Evolutionary conservation across 2,113 vertebrate genomes (phyloP), one percentile per base, ranked within the genome.

Genomic region (Chascanopsetta lugubris): DNA sequence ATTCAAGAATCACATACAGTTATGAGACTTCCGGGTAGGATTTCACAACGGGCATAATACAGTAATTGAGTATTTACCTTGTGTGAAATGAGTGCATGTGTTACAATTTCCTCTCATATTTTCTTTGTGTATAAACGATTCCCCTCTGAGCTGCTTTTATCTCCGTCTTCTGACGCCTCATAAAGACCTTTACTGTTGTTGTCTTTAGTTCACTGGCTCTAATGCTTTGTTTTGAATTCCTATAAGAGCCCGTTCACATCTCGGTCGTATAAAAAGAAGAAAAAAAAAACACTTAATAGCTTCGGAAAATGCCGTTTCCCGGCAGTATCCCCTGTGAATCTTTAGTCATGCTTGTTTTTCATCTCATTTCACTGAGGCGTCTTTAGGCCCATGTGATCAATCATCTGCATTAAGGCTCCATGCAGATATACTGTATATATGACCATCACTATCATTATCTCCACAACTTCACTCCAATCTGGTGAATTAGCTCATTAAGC

Each of bases 311-410:
- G 75, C 62, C 62, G 83, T 87, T 84, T 84, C 55, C 72, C 72
- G 63, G 74, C 80, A 76, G 77, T 68, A 73, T 81, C 82, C 73
- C 70, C 60, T 73, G 78, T 77, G 74, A 85, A 82, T 83, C 73
- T 86, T 84, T 80, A 88, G 84, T 79, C 81, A 75, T 82, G 80
- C 70, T 81, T 82, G 78, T 84, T 83, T 87, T 80, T 83, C 69
- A 79, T 74, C 64, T 75, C 71, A 82, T 85, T 87, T 85, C 80
- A 82, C 78, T 58, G 76, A 84, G 69, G 57, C 68, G 21, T 80
- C 78, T 73, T 86, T 80, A 82, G 73, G 67, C 53, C 72, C 54
- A 58, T 47, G 64, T 60, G 60, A 89, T 85, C 70, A 80, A 82
- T 79, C 72, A 70, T 75, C 69, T 69, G 65, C 55, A 68, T 62